phyloP scores from a whole-genome alignment of 35 echinoderm and acorn worm species.

The Strongylocentrotus purpuratus region DNA sequence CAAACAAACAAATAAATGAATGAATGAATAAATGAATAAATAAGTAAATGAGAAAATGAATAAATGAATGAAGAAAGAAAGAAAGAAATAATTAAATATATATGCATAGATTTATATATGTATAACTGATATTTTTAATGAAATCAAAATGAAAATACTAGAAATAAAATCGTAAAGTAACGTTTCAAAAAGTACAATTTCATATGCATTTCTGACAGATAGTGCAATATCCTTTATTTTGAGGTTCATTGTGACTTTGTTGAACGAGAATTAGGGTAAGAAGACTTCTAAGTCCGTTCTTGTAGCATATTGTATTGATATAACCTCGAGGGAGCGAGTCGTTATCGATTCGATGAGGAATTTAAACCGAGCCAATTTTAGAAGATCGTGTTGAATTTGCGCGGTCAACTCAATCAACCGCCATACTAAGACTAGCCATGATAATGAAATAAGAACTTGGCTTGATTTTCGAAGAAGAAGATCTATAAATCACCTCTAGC shows the following conservation, averaged over 20 bases:
- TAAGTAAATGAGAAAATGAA: no score
- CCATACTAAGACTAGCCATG: background rate
- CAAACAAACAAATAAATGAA: no score
- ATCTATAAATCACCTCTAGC: slow-evolving; percentile 3
- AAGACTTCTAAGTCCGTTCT: background rate
- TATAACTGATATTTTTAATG: no score
- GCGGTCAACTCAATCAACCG: background rate
- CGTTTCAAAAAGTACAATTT: no score
- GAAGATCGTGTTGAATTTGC: background rate
- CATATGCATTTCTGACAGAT: no score
- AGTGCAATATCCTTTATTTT: background rate
- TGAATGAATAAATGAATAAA: no score
- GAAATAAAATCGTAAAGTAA: no score
- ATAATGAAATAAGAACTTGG: background rate
- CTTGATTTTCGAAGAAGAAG: background rate
- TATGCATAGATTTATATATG: no score
- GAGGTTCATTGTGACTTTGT: background rate
- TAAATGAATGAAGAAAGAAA: no score
- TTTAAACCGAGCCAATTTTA: background rate
- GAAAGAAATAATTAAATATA: no score
- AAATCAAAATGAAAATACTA: no score
- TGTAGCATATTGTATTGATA: background rate
- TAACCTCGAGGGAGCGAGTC: background rate
- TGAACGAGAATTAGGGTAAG: background rate
- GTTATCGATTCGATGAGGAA: background rate